phyloP scores from a whole-genome alignment of 1,140 invertebrate genomes.

The Danaus melanippus region DNA sequence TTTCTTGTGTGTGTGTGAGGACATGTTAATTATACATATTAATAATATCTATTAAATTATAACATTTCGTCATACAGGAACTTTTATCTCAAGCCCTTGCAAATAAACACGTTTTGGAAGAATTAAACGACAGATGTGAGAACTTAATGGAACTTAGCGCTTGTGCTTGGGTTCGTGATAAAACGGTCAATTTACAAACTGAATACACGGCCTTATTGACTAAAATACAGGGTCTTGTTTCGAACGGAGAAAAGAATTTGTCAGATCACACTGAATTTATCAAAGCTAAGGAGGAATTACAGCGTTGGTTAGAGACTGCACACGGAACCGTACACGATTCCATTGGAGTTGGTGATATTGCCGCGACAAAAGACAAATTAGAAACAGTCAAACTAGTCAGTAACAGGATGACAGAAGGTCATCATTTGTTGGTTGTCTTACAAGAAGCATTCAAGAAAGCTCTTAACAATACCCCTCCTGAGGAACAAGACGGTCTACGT shows the following conservation, averaged over 20 bases:
- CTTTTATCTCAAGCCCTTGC: constrained; percentile 83
- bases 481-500: constrained; percentile 84
- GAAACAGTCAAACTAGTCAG: constrained; percentile 82
- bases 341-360: constrained; percentile 83
- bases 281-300: constrained; percentile 86
- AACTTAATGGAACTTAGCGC: constrained; percentile 88
- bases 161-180: constrained; percentile 86
- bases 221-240: constrained; percentile 83
- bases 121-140: constrained; percentile 90
- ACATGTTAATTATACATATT: too few relatives aligned
- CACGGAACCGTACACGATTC: constrained; percentile 87
- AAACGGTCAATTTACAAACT: constrained; percentile 87
- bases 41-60: constrained; percentile 1
- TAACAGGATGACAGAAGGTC: constrained; percentile 86
- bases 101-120: constrained; percentile 85
- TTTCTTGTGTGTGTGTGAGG: too few relatives aligned
- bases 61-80: constrained; percentile 55
- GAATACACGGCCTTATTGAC: constrained; percentile 84
- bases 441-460: constrained; percentile 90
- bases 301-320: constrained; percentile 85
- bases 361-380: constrained; percentile 86
- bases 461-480: constrained; percentile 83
- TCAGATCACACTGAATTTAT: constrained; percentile 92
- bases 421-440: constrained; percentile 83
- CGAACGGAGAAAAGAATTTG: constrained; percentile 89